Evolutionary conservation across 1,140 invertebrate genomes (phyloP), one percentile per base, ranked within the genome.

Genomic region (Conopomorpha cramerella): DNA sequence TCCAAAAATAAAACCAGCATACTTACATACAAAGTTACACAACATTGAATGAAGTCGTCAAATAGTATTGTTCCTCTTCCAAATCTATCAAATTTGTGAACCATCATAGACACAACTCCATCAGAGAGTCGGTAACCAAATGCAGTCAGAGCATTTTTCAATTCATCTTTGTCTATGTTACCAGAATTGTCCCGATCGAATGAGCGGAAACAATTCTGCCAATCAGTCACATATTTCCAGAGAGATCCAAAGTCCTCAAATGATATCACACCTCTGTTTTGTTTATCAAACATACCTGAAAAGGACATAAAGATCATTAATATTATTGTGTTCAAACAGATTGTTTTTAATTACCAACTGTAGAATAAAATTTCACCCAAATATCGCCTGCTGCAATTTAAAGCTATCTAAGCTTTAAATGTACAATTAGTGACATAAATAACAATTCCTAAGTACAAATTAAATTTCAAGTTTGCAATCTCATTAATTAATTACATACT

Each of bases 221-320:
- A 99, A 59, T 98, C 93, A n/a, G 90, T 94, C 0, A 98, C 92
- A 76, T 99, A 99, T 65, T 98, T 96, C 96, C 96, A 99, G 1
- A 99, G 71, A 4, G 92, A 87, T 26, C 89, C 86, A 79, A 99
- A 99, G 70, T 98, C 96, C 52, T 96, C 87, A 79, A 98, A 99
- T 49, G 86, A 92, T 32, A 99, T 95, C 1, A 90, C 90, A 13
- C 95, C 95, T 57, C 84, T 84, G 49, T 89, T 88, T 52, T 94
- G 88, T 48, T 87, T 86, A 68, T 99, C 96, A 84, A 99, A 99
- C 96, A 99, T 98, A 57, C 95, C 95, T 95, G 71, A 41, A 82
- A 79, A 30, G n/a, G 55, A 59, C 49, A 79, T 64, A 10, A 39
- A 14, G 38, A 37, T 30, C 30, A 19, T 16, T 30, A 29, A 41